A percentile compares a stretch with the other conserved stretches of the same genome.
Evolutionary conservation across 2,113 vertebrate genomes (phyloP).

Genomic region (Oncorhynchus tshawytscha): DNA sequence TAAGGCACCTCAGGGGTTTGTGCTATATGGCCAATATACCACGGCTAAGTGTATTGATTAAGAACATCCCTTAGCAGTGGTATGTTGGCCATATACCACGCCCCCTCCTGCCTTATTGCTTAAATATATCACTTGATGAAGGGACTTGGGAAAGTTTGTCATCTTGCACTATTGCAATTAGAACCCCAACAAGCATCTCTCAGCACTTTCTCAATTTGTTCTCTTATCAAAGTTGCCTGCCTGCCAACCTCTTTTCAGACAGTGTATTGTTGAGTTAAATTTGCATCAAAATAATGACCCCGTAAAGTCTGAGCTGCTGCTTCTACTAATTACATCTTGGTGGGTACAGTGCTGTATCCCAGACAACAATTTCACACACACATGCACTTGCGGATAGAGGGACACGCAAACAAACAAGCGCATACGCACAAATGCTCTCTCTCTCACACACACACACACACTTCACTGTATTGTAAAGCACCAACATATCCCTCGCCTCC

Average conservation of each 20-base stretch:
- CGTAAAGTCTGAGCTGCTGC: slow-evolving; percentile 33
- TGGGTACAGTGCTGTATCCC: slow-evolving; percentile 13
- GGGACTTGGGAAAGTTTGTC: slow-evolving; percentile 37
- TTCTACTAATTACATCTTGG: slow-evolving; percentile 47
- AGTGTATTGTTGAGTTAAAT: slow-evolving; percentile 48
- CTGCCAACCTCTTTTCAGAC: slow-evolving; percentile 36
- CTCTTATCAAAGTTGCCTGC: slow-evolving; percentile 37
- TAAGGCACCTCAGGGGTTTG: too few relatives aligned
- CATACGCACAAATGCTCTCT: too few relatives aligned
- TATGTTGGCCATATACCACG: too few relatives aligned
- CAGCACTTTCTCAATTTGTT: slow-evolving; percentile 59
- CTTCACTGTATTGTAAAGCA: too few relatives aligned
- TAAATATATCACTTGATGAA: neutral
- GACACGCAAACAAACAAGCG: too few relatives aligned
- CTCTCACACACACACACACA: too few relatives aligned
- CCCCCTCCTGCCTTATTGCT: too few relatives aligned
- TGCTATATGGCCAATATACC: too few relatives aligned
- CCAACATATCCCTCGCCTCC: neutral
- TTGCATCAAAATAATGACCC: slow-evolving; percentile 59
- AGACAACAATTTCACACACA: neutral
- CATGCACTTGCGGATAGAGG: neutral
- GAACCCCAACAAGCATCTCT: slow-evolving; percentile 1
- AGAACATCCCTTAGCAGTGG: too few relatives aligned
- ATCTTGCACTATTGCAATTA: slow-evolving; percentile 23
- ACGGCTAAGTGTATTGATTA: too few relatives aligned